A percentile compares a stretch with the other conserved stretches of the same genome.
Conservation (phyloP, 2,113 vertebrate species). For the Peromyscus californicus region DNA sequence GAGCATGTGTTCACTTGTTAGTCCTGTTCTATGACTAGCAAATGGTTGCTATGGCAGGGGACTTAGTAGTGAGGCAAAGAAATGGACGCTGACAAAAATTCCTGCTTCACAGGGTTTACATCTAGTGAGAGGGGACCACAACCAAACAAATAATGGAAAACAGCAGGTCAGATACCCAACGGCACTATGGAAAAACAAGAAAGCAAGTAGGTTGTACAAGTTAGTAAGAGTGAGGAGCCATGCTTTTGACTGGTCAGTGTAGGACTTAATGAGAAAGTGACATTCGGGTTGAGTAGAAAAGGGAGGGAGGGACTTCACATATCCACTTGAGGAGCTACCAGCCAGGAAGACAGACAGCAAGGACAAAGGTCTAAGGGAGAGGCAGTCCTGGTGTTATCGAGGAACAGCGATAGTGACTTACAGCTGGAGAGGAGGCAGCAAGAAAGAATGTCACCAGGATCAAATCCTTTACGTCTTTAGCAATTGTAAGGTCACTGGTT, state of each 20-base stretch:
- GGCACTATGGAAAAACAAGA: neutral
- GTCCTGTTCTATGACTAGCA: constrained; percentile 9
- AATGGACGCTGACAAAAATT: neutral
- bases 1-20: constrained; percentile 2
- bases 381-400: neutral
- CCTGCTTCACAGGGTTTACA: neutral
- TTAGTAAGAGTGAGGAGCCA: neutral
- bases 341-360: constrained; percentile 5
- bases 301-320: neutral
- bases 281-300: neutral
- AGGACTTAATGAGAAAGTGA: neutral
- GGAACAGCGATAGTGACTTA: neutral
- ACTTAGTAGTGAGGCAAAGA: neutral
- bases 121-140: neutral
- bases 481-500: neutral
- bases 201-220: neutral
- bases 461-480: neutral
- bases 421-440: neutral
- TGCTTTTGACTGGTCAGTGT: neutral
- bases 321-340: neutral
- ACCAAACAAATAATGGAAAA: constrained; percentile 25
- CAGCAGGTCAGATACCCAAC: neutral
- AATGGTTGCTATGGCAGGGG: neutral
- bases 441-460: neutral
- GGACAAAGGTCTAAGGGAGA: neutral